Conservation (phyloP, 2,797 vertebrate genomes). For the Peromyscus attwateri region DNA sequence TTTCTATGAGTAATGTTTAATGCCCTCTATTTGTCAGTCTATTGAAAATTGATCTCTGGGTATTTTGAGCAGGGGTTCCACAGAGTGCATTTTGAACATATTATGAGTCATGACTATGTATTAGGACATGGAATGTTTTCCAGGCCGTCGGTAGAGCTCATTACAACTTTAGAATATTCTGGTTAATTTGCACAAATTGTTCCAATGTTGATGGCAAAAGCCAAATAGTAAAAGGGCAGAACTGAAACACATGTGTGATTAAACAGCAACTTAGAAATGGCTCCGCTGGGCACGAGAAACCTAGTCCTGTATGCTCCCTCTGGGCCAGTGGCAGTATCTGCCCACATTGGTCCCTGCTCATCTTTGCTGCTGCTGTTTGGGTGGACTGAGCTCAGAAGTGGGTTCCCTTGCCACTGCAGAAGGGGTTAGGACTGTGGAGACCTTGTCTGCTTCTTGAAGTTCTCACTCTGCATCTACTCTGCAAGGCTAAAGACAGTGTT, state of each 20-base stretch:
- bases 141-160: conserved; percentile 31
- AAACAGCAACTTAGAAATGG: not conserved
- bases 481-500: not conserved
- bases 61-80: conserved; percentile 65
- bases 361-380: not conserved
- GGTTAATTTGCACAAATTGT: conserved; percentile 50
- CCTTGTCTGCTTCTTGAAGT: not conserved
- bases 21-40: conserved; percentile 78
- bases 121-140: conserved; percentile 63
- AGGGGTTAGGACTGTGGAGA: too few relatives aligned
- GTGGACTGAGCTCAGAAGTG: not conserved
- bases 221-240: not conserved
- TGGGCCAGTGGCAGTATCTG: not conserved
- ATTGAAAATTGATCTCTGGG: conserved; percentile 81
- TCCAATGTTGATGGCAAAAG: conserved; percentile 25
- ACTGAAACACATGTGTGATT: not conserved
- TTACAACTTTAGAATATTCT: conserved; percentile 35
- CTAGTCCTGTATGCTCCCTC: not conserved
- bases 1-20: conserved; percentile 80
- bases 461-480: too few relatives aligned
- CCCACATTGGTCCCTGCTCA: too few relatives aligned
- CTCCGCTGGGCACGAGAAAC: not conserved
- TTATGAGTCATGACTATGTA: conserved; percentile 65
- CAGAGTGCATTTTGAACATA: conserved; percentile 70
- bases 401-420: not conserved